Conservation (phyloP, 2,888 invertebrate species). For the Caenorhabditis parvicauda region DNA sequence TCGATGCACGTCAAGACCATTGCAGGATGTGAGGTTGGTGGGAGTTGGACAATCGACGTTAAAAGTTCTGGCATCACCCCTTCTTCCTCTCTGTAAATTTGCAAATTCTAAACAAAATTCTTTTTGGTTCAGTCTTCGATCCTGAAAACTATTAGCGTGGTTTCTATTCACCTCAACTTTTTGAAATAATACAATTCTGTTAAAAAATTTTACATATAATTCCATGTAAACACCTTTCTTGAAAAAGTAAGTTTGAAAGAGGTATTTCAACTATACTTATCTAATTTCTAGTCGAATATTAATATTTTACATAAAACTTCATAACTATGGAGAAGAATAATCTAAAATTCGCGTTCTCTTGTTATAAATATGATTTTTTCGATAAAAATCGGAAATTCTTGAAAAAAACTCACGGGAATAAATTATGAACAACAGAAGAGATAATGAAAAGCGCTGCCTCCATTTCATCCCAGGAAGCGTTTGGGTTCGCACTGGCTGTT, state of each 20-base stretch:
- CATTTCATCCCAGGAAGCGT: constrained; percentile 77
- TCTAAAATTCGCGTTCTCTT: background rate
- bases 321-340: too few species aligned
- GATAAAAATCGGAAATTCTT: background rate
- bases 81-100: constrained; percentile 76
- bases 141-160: too few species aligned
- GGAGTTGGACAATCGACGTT: constrained; percentile 82
- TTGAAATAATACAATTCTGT: too few species aligned
- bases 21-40: constrained; percentile 78
- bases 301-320: too few species aligned
- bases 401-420: constrained; percentile 77
- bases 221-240: too few species aligned
- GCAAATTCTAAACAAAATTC: too few species aligned
- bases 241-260: too few species aligned
- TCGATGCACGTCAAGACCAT: constrained; percentile 80
- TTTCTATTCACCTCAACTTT: too few species aligned
- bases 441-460: constrained; percentile 92
- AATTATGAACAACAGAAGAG: constrained; percentile 75
- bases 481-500: constrained; percentile 5
- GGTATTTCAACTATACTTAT: too few species aligned
- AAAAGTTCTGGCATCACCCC: constrained; percentile 89
- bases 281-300: too few species aligned
- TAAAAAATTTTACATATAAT: too few species aligned
- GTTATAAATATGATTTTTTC: background rate
- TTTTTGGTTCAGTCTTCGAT: too few species aligned